Evolutionary conservation across 2,797 vertebrate genomes (phyloP).

Genomic region (Alfaro cultratus): DNA sequence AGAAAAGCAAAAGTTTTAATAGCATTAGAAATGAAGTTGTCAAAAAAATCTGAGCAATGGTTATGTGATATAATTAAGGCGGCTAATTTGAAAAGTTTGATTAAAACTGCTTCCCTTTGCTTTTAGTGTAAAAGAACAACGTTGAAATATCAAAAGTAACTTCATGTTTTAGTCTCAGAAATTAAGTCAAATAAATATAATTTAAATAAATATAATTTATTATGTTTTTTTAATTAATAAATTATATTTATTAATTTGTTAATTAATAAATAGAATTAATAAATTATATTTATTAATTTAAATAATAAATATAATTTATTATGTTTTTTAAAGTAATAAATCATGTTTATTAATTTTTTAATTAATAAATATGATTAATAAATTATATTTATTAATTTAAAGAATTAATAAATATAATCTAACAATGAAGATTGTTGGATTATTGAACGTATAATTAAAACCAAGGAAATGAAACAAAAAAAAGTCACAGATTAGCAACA

Average conservation of each 20-base stretch:
- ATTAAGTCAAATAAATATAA: neutral
- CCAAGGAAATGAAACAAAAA: neutral
- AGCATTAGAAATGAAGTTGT: neutral
- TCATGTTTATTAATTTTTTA: too few relatives aligned
- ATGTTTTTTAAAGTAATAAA: too few relatives aligned
- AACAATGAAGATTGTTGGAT: neutral
- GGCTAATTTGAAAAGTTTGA: neutral
- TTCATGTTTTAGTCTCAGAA: neutral
- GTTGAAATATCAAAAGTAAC: neutral
- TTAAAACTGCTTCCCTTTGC: neutral
- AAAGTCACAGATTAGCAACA: neutral
- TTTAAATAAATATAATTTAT: neutral
- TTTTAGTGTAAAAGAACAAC: neutral
- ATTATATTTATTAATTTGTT: too few relatives aligned
- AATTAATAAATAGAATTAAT: too few relatives aligned
- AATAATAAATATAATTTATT: too few relatives aligned
- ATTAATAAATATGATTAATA: too few relatives aligned
- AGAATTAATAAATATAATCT: too few relatives aligned
- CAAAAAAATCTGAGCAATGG: neutral
- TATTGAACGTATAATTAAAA: conserved; percentile 3
- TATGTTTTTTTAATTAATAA: too few relatives aligned
- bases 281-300: too few relatives aligned
- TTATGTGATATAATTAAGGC: neutral
- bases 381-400: too few relatives aligned
- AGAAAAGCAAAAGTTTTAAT: neutral